Evolutionary conservation across 1,140 invertebrate species (phyloP).

Genomic region (Scaptomyza hsui): DNA sequence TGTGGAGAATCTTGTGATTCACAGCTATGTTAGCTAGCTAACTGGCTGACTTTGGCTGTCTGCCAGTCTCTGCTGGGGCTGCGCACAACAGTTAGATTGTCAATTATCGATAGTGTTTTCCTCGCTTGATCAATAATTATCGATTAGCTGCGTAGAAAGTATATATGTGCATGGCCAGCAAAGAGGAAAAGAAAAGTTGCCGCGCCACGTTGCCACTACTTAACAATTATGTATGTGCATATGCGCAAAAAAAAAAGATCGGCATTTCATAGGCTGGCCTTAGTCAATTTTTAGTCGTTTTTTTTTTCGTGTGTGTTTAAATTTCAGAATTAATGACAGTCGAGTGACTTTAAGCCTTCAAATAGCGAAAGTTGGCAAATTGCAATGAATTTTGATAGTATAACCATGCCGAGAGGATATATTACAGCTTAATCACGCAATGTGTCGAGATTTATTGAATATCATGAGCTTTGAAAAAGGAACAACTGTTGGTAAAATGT

Average conservation of each 20-base stretch:
- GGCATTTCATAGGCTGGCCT: constrained; percentile 13
- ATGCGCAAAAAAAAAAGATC: constrained; percentile 17
- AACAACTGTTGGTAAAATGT: neutral
- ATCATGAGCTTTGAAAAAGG: neutral
- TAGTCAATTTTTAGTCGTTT: neutral
- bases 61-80: too few relatives aligned
- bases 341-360: constrained; percentile 17
- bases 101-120: constrained; percentile 78
- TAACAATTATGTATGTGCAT: constrained; percentile 6
- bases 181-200: constrained; percentile 57
- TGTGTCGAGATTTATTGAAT: neutral
- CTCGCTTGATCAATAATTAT: constrained; percentile 77
- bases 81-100: constrained; percentile 60
- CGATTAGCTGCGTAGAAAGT: constrained; percentile 69
- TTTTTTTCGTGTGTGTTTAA: constrained; percentile 8
- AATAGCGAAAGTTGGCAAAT: constrained; percentile 23
- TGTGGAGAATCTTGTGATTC: constrained; percentile 8
- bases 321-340: constrained; percentile 28
- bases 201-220: constrained; percentile 2
- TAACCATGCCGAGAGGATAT: neutral
- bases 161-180: constrained; percentile 12
- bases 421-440: neutral
- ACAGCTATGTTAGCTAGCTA: neutral
- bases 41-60: neutral
- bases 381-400: neutral